These are phyloP conservation scores for Melikaiella ostensackeni DNA, from an alignment of 2,888 invertebrate genomes.

Conservation along the genomic window DNA sequence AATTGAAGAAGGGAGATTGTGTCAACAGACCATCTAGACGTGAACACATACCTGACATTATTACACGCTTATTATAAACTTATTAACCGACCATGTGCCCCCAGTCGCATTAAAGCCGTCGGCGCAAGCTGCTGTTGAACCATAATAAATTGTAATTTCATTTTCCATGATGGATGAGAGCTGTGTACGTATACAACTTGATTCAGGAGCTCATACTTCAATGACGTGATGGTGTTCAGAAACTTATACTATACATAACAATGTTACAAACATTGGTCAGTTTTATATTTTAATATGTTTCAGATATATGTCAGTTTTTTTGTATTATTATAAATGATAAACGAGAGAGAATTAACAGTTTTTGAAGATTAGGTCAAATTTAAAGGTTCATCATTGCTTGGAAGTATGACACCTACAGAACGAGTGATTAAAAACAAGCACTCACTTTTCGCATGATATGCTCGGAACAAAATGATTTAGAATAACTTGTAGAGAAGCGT, in stretches of 20 bases:
- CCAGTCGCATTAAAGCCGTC: conserved; percentile 3
- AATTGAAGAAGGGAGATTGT: not conserved
- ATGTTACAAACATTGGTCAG: too few relatives aligned
- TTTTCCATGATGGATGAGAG: conserved; percentile 27
- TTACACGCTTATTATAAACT: conserved; percentile 38
- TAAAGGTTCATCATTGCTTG: too few relatives aligned
- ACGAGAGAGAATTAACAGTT: too few relatives aligned
- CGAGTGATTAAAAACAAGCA: too few relatives aligned
- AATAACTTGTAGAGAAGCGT: too few relatives aligned
- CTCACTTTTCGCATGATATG: too few relatives aligned
- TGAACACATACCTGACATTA: conserved; percentile 17
- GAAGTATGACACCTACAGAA: too few relatives aligned
- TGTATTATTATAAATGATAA: too few relatives aligned
- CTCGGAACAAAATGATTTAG: too few relatives aligned
- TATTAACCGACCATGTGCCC: conserved; percentile 20
- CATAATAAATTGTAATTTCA: conserved; percentile 31
- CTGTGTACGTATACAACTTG: conserved; percentile 12
- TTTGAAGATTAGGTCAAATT: too few relatives aligned
- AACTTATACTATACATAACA: not conserved
- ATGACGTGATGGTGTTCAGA: not conserved
- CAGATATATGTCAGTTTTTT: too few relatives aligned
- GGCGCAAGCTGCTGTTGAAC: conserved; percentile 19
- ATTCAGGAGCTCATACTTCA: conserved; percentile 1
- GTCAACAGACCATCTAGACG: not conserved
- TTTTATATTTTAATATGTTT: too few relatives aligned